These are phyloP conservation scores for Dysmachus trigonus DNA, from an alignment of 2,888 invertebrate species.

Conservation along the genomic window DNA sequence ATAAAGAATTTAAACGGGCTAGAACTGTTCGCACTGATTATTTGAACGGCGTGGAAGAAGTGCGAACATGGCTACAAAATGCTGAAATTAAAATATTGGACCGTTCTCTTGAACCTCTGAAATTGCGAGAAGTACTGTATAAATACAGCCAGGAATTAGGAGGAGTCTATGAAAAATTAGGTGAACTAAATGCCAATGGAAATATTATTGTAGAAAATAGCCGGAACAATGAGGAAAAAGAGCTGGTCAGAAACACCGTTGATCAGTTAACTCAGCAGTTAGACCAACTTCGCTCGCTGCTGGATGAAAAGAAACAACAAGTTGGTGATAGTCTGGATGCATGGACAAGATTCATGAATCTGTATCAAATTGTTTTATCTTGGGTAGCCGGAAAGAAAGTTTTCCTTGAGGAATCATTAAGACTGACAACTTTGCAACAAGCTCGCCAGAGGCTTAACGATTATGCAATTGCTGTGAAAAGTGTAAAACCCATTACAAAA, in stretches of 20 bases:
- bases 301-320: conserved; percentile 84
- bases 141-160: conserved; percentile 80
- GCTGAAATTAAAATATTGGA: conserved; percentile 86
- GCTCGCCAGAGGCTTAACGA: conserved; percentile 86
- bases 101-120: conserved; percentile 78
- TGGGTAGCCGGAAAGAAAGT: conserved; percentile 86
- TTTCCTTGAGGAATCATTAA: conserved; percentile 81
- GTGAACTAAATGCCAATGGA: conserved; percentile 80
- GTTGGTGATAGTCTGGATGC: conserved; percentile 89
- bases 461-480: conserved; percentile 88
- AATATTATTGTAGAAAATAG: conserved; percentile 81
- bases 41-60: conserved; percentile 78
- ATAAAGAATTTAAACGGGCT: conserved; percentile 86
- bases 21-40: conserved; percentile 84
- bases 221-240: conserved; percentile 79
- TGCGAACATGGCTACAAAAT: conserved; percentile 84
- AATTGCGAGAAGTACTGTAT: conserved; percentile 79
- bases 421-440: conserved; percentile 80
- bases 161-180: conserved; percentile 77
- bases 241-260: conserved; percentile 78
- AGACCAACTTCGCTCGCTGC: conserved; percentile 77
- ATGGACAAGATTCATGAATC: conserved; percentile 84
- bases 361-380: conserved; percentile 81
- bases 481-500: conserved; percentile 86
- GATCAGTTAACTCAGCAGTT: conserved; percentile 81